Base-by-base conservation (phyloP, 2,113 vertebrate species). In the Antidorcas marsupialis region DNA sequence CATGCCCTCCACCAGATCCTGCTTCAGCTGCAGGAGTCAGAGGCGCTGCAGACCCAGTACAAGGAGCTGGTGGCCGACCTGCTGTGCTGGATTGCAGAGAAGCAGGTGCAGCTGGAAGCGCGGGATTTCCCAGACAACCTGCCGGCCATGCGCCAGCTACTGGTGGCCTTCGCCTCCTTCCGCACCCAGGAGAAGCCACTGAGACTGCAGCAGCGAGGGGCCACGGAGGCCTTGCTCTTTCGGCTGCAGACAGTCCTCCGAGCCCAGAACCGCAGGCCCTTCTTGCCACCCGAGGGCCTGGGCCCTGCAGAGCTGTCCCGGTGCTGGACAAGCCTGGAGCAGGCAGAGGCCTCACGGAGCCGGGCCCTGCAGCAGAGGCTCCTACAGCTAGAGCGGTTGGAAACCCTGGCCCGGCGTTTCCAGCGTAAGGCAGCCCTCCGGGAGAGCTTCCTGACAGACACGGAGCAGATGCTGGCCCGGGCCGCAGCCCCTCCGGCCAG, bases 151-250 rank as follows among this genome's bases (percentile, higher is more conserved):
- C 99, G 98, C 98, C 98, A 97, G 28, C 98, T 99, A 36, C 98
- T 99, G 98, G 98, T 97, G 36, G 98, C 98, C 50, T 99, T 99
- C 93, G 99, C 99, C 98, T 98, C 98, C 60, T 99, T 99, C 98
- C 99, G 99, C 50, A 99, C 98, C 1, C 98, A 99, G 97, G 99
- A 99, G 98, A 99, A 99, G 97, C 99, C 99, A 1, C 99, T 98
- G 0, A 99, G 99, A 83, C 99, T 99, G 93, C 99, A 99, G 98
- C 99, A 99, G 95, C 99, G 99, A 27, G 99, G 99, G 10, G 96
- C 98, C 17, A 99, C 99, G 0, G 99, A 99, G 96, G 99, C 99
- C 92, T 99, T 99, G 74, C 98, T 99, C 82, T 99, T 99, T 98
- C 99, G 88, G 74, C 99, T 99, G 95, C 99, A 98, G 89, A 99